Conservation (phyloP, 2,888 invertebrate genomes). For the Trichogramma evanescens region DNA sequence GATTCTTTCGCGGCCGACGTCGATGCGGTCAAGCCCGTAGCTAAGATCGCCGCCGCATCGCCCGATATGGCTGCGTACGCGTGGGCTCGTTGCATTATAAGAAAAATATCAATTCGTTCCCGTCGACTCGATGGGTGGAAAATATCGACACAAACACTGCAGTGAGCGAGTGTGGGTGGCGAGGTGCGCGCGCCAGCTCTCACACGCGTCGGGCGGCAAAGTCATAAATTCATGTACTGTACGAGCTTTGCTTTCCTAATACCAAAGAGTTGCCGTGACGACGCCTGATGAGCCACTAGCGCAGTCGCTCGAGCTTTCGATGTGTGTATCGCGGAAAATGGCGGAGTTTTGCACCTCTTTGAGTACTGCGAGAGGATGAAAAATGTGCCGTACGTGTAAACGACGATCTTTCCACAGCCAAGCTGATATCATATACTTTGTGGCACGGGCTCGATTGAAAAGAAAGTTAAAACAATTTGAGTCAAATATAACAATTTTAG, state of each 20-base stretch:
- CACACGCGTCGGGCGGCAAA: conserved; percentile 9
- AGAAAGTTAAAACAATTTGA: background rate
- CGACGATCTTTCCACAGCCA: background rate
- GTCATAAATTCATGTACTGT: conserved; percentile 37
- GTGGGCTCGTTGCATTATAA: background rate
- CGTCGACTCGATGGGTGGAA: background rate
- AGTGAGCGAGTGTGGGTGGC: background rate
- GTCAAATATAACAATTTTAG: background rate
- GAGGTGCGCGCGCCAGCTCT: background rate
- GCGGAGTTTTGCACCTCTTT: conserved; percentile 1
- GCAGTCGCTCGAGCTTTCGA: background rate
- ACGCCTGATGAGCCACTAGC: conserved; percentile 29
- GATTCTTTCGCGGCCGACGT: background rate
- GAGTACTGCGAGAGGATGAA: no score
- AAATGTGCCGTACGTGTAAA: background rate
- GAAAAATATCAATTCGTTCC: background rate
- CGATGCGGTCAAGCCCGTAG: no score
- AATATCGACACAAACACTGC: background rate
- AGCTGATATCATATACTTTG: background rate
- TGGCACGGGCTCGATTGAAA: background rate
- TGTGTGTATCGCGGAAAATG: conserved; percentile 16
- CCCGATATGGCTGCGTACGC: no score
- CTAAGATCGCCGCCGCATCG: no score
- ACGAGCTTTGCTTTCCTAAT: conserved; percentile 39
- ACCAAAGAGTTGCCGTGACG: conserved; percentile 38